Percentiles rank a stretch among this genome's conserved stretches.
These are phyloP conservation scores for Cynoglossus semilaevis DNA, from an alignment of 2,113 vertebrate genomes.

Conservation along the genomic window DNA sequence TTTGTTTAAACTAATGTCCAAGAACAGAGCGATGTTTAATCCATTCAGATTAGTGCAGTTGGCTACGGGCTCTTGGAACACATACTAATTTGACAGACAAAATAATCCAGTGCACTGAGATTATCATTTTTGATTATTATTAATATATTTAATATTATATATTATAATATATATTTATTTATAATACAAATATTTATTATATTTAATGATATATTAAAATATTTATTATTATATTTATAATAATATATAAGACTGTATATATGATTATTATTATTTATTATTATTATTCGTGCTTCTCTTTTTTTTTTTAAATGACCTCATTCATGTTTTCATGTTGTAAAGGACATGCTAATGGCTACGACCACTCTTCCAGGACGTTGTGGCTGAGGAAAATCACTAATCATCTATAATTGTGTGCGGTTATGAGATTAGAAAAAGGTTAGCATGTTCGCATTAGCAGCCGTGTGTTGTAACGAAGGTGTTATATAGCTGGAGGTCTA, in stretches of 20 bases:
- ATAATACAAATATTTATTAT: too few species aligned
- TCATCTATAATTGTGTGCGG: conserved; percentile 19
- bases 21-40: conserved; percentile 8
- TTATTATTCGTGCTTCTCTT: too few species aligned
- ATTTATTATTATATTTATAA: too few species aligned
- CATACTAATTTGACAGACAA: conserved; percentile 17
- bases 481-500: conserved; percentile 21
- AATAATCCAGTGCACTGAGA: not conserved
- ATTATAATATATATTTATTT: too few species aligned
- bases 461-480: conserved; percentile 10
- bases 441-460: not conserved
- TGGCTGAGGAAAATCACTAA: conserved; percentile 5
- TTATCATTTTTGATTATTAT: too few species aligned
- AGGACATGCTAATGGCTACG: too few species aligned
- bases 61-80: conserved; percentile 27
- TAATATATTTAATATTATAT: too few species aligned
- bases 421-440: conserved; percentile 6
- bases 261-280: too few species aligned
- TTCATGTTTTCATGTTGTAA: too few species aligned
- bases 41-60: conserved; percentile 19
- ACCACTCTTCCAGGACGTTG: conserved; percentile 9
- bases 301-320: too few species aligned
- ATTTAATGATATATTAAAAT: too few species aligned
- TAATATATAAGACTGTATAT: too few species aligned
- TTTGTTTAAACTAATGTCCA: not conserved